A percentile compares a stretch with the other conserved stretches of the same genome.
Conservation (phyloP, 2,113 vertebrate species). For the Nanorana parkeri region DNA sequence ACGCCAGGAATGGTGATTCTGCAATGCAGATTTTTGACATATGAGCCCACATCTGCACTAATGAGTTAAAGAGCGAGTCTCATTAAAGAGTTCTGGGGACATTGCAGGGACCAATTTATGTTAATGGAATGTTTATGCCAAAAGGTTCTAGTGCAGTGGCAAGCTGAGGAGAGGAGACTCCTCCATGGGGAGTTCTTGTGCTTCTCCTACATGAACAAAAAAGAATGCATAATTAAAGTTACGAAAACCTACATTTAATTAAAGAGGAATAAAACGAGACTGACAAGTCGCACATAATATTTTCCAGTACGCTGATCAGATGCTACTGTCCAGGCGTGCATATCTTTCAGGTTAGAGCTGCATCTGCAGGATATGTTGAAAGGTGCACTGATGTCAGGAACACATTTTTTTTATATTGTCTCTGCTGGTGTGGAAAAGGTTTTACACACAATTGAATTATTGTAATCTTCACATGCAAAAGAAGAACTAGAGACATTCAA, state of each 20-base stretch:
- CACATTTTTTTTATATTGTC: constrained; percentile 31
- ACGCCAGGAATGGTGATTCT: constrained; percentile 68
- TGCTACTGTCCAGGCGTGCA: not conserved
- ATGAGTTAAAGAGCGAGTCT: constrained; percentile 71
- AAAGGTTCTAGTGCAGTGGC: constrained; percentile 57
- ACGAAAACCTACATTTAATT: constrained; percentile 44
- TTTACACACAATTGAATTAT: not conserved
- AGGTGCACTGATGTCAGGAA: constrained; percentile 43
- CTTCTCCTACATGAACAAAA: constrained; percentile 55
- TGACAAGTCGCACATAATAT: constrained; percentile 43
- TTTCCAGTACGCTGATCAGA: constrained; percentile 48
- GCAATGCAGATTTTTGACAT: constrained; percentile 70
- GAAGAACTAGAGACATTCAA: not conserved
- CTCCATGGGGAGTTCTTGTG: constrained; percentile 54
- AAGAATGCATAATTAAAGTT: constrained; percentile 56
- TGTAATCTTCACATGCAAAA: not conserved
- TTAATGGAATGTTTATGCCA: constrained; percentile 68
- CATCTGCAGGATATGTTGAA: constrained; percentile 46
- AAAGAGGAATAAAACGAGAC: constrained; percentile 49
- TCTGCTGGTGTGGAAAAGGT: constrained; percentile 47
- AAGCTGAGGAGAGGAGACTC: constrained; percentile 34
- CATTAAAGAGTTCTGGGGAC: constrained; percentile 70
- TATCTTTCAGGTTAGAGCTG: constrained; percentile 32
- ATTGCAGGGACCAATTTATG: constrained; percentile 67
- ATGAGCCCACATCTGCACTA: constrained; percentile 71